phyloP scores from a whole-genome alignment of 2,888 invertebrate genomes.

The Tenthredo mesomela region DNA sequence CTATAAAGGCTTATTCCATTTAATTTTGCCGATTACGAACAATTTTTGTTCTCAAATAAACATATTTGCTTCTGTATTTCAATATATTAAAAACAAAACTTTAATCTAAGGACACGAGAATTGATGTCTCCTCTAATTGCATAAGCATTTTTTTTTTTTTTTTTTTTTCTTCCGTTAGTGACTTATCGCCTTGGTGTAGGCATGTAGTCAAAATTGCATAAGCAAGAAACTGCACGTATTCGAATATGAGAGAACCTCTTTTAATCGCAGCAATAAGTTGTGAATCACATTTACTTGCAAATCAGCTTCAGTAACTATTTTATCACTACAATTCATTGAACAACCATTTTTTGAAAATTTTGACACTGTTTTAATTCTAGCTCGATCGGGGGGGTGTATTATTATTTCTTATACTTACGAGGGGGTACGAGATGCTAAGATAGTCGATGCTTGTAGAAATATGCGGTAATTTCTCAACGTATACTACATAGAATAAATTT shows the following conservation, averaged over 20 bases:
- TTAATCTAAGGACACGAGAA: neutral
- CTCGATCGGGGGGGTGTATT: neutral
- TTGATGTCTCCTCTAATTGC: neutral
- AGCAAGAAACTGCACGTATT: neutral
- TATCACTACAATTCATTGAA: neutral
- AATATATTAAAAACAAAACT: neutral
- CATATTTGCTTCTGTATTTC: neutral
- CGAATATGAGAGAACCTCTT: neutral
- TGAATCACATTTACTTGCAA: neutral
- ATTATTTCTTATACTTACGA: neutral
- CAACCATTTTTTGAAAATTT: neutral
- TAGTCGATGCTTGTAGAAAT: neutral
- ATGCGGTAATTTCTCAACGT: neutral
- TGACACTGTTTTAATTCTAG: neutral
- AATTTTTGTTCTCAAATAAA: neutral
- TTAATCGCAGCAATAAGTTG: neutral
- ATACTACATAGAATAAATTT: neutral
- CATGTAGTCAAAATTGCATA: no score
- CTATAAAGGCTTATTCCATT: neutral
- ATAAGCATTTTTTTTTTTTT: no score
- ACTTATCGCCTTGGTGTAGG: no score
- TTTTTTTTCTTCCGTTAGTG: no score
- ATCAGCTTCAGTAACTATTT: neutral
- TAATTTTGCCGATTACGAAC: neutral
- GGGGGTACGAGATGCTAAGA: neutral